phyloP scores from a whole-genome alignment of 2,113 vertebrate species.

The Pontoporia blainvillei region DNA sequence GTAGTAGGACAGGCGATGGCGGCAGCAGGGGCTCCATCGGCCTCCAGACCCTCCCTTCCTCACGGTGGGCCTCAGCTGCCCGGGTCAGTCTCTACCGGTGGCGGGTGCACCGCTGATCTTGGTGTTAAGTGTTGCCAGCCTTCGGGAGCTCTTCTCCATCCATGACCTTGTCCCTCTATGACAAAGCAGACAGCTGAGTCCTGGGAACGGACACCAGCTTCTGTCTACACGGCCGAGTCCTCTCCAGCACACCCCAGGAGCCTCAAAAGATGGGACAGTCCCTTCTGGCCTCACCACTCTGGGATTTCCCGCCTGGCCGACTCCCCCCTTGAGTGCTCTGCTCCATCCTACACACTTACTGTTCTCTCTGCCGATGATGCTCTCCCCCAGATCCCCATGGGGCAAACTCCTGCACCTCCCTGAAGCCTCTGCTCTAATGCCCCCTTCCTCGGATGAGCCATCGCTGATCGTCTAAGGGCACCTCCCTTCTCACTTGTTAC shows the following conservation, averaged over 20 bases:
- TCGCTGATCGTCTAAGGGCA: background rate
- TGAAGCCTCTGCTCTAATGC: background rate
- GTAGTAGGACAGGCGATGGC: rapidly evolving
- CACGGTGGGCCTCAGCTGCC: background rate
- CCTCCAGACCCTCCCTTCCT: background rate
- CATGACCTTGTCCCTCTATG: background rate
- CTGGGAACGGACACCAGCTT: background rate
- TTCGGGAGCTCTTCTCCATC: background rate
- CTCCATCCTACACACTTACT: background rate
- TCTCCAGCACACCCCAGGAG: background rate
- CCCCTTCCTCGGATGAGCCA: background rate
- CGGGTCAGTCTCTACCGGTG: background rate
- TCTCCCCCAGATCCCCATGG: background rate
- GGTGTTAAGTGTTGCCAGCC: background rate
- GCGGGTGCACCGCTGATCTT: background rate
- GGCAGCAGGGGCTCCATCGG: background rate
- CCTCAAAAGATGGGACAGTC: background rate
- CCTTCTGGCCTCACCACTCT: background rate
- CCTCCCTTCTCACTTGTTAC: background rate
- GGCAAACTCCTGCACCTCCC: background rate
- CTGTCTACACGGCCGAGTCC: background rate
- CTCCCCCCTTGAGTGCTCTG: background rate
- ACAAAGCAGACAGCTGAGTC: background rate
- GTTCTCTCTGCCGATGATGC: background rate
- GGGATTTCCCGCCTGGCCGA: background rate